Percentiles rank a stretch among this genome's conserved stretches.
Evolutionary conservation across 2,797 vertebrate genomes (phyloP).

Genomic region (Morelia viridis): DNA sequence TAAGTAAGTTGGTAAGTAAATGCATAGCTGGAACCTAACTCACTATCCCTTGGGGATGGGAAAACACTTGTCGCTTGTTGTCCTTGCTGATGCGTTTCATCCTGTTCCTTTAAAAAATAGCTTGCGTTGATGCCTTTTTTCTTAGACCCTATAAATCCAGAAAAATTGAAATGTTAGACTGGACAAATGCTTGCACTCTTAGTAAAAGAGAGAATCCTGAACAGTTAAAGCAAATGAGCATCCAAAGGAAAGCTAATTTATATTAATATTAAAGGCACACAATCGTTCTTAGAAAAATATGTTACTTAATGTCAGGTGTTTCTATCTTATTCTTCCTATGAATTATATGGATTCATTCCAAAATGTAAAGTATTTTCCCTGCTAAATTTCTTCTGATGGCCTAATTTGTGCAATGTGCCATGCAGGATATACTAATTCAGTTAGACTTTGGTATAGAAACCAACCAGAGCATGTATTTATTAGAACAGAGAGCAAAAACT

Average conservation of each 20-base stretch:
- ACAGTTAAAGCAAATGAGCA: no score
- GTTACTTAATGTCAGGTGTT: conserved; percentile 52
- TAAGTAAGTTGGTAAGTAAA: no score
- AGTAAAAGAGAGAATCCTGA: no score
- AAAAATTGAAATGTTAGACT: conserved; percentile 25
- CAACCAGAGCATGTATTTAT: conserved; percentile 42
- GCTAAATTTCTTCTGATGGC: conserved; percentile 50
- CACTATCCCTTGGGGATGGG: no score
- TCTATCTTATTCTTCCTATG: conserved; percentile 56
- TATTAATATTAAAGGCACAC: conserved; percentile 47
- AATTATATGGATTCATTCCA: conserved; percentile 61
- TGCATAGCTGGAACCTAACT: no score
- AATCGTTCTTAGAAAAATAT: conserved; percentile 51
- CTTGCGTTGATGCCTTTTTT: no score
- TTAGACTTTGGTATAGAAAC: conserved; percentile 42
- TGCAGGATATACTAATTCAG: conserved; percentile 57
- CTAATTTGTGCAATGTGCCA: conserved; percentile 56
- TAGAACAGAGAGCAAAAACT: conserved; percentile 9
- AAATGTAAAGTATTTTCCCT: conserved; percentile 49
- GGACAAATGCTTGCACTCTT: neutral
- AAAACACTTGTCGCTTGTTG: no score
- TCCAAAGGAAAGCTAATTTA: conserved; percentile 43
- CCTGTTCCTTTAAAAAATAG: no score
- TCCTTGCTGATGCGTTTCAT: no score
- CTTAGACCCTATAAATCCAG: no score